phyloP scores from a whole-genome alignment of 2,888 invertebrate species.

The Leptinotarsa haldemani region DNA sequence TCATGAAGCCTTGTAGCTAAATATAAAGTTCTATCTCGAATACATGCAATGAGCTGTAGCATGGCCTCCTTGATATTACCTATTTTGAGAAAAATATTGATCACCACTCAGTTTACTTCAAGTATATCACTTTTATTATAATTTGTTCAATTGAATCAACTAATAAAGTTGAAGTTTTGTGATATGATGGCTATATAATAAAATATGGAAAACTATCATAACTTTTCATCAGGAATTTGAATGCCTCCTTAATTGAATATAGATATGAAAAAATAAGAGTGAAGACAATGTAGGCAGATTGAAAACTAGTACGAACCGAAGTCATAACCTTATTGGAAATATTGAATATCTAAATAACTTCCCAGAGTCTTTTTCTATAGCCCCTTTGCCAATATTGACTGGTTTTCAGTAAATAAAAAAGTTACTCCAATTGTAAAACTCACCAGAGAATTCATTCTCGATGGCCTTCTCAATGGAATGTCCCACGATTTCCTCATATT shows the following conservation, averaged over 20 bases:
- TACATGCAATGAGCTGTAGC: slow-evolving; percentile 77
- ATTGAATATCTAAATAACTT: no score
- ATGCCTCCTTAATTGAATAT: no score
- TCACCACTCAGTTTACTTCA: background rate
- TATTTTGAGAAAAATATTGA: slow-evolving; percentile 10
- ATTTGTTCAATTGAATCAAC: no score
- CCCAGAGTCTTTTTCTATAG: background rate
- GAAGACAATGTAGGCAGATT: background rate
- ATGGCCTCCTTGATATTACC: slow-evolving; percentile 84
- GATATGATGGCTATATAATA: no score
- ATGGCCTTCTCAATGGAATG: slow-evolving; percentile 84
- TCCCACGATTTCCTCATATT: slow-evolving; percentile 82
- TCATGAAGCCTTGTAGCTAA: slow-evolving; percentile 88
- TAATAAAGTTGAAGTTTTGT: no score
- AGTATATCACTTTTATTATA: background rate
- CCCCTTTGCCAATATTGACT: background rate
- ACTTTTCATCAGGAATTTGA: no score
- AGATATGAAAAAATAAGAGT: no score
- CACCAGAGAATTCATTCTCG: slow-evolving; percentile 80
- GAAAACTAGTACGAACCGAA: background rate
- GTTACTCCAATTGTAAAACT: background rate
- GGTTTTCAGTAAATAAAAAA: no score
- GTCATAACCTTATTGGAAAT: no score
- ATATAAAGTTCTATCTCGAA: slow-evolving; percentile 81
- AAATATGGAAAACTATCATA: no score